Evolutionary conservation across 2,888 invertebrate species (phyloP).

Genomic region (Pandemis corylana): DNA sequence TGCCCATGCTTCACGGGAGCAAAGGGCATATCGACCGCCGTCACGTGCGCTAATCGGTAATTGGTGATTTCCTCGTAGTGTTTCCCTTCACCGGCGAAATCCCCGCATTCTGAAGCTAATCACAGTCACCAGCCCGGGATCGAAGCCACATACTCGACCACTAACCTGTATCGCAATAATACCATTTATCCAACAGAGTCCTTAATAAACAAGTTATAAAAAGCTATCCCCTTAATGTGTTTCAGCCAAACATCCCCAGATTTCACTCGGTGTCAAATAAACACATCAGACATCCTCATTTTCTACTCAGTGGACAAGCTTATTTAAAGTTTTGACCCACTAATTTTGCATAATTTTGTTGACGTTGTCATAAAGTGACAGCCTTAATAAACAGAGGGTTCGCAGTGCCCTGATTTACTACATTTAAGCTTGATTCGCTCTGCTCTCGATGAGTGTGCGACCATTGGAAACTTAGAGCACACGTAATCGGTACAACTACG

Average conservation of each 20-base stretch:
- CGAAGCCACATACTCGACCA: neutral
- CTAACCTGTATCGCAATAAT: too few species aligned
- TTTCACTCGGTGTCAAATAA: constrained; percentile 24
- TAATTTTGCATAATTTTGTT: constrained; percentile 23
- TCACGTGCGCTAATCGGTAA: too few species aligned
- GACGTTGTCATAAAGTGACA: constrained; percentile 17
- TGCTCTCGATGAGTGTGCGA: neutral
- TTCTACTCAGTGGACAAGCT: constrained; percentile 16
- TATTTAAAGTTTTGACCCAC: constrained; percentile 16
- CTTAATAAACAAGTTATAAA: neutral
- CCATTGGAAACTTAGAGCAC: neutral
- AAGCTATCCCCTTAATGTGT: neutral
- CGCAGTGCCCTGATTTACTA: neutral
- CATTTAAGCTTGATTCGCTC: neutral
- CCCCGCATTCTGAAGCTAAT: neutral
- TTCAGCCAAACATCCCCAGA: neutral
- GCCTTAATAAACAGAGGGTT: constrained; percentile 3
- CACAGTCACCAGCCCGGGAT: neutral
- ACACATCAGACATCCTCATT: constrained; percentile 20
- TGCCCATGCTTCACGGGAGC: neutral
- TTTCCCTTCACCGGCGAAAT: neutral
- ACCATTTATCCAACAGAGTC: neutral
- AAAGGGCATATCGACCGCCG: neutral
- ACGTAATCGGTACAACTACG: neutral
- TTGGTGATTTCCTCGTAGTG: too few species aligned